Base-by-base conservation (phyloP, 2,888 invertebrate genomes). In the Cancer borealis region DNA sequence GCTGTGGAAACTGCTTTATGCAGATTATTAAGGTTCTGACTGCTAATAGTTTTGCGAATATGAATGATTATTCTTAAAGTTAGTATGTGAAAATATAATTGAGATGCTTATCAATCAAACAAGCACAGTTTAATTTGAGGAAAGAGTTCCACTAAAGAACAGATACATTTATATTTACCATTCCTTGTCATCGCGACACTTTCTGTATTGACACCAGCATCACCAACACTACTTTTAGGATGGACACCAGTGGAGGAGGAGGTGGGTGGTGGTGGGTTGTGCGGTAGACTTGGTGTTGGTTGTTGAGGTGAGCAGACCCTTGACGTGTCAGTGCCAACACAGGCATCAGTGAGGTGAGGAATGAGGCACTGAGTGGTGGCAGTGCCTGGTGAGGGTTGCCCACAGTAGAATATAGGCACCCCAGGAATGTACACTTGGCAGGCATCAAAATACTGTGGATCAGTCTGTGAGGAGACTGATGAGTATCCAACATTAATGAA, bases 351-450 rank as follows among this genome's bases (percentile, higher is more conserved):
- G 73, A 88, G 21, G 46, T 30, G 10, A 21, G 93, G 93, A 73
- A 94, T 94, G 92, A 66, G 21, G 88, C 93, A 94, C 79, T 94
- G 93, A 0, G 93, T 94, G 21, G 88, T 49, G n/a, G 89, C 93
- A 14, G 46, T 39, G 39, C 60, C 46, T 26, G 92, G 93, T 30
- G 88, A 10, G n/a, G 91, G 89, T 60, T 49, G 92, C 0, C 88
- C 91, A 73, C 93, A 94, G 87, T 92, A 94, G 49, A 94, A 88
- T 17, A 94, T 92, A 39, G 93, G 93, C 26, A 94, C 60, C 14
- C 73, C 92, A n/a, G 88, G 46, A 30, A 88, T 66, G 60, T 47
- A 8, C 3, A 49, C 45, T 8, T n/a, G 39, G 30, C 8, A 47
- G 26, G 39, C 12, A 5, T 26, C 73, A 46, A 30, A 60, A 14